Percentiles rank a stretch among this genome's conserved stretches.
phyloP scores from a whole-genome alignment of 2,888 invertebrate species.

The Eudiplozoon nipponicum region DNA sequence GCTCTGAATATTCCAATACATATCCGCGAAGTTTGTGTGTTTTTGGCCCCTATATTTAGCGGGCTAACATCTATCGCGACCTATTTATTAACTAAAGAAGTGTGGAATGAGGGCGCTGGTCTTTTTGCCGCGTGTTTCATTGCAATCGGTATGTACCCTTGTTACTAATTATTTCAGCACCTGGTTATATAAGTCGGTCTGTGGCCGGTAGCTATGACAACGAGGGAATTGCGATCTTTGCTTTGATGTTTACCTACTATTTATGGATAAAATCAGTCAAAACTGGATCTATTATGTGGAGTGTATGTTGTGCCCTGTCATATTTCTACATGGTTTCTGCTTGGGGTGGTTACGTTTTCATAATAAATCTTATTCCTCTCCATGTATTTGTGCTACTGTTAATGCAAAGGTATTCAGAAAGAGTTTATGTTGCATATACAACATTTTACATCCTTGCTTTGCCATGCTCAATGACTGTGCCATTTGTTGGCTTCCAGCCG shows the following conservation, averaged over 20 bases:
- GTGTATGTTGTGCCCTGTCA: constrained; percentile 58
- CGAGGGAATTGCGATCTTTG: constrained; percentile 97
- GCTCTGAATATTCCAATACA: constrained; percentile 74
- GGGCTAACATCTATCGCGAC: constrained; percentile 86
- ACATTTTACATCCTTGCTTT: constrained; percentile 82
- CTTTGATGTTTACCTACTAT: constrained; percentile 82
- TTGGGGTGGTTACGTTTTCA: constrained; percentile 98
- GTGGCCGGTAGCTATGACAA: constrained; percentile 98
- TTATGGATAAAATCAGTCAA: constrained; percentile 81
- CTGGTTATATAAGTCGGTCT: constrained; percentile 87
- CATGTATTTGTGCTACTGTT: constrained; percentile 60
- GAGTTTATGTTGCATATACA: constrained; percentile 42
- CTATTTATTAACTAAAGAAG: constrained; percentile 72
- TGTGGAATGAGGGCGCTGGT: constrained; percentile 80
- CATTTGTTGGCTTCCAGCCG: constrained; percentile 62
- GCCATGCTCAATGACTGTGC: constrained; percentile 65
- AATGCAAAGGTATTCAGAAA: constrained; percentile 61
- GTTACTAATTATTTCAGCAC: constrained; percentile 33
- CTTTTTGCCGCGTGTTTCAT: constrained; percentile 93
- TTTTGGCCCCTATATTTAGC: constrained; percentile 76
- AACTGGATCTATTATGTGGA: constrained; percentile 84
- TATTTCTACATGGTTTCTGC: constrained; percentile 98
- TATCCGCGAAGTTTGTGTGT: constrained; percentile 88
- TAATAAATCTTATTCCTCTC: constrained; percentile 85
- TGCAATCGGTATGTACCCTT: constrained; percentile 36